Evolutionary conservation across 1,140 invertebrate genomes (phyloP), one percentile per base, ranked within the genome.

Genomic region (Aphelenchoides fujianensis): DNA sequence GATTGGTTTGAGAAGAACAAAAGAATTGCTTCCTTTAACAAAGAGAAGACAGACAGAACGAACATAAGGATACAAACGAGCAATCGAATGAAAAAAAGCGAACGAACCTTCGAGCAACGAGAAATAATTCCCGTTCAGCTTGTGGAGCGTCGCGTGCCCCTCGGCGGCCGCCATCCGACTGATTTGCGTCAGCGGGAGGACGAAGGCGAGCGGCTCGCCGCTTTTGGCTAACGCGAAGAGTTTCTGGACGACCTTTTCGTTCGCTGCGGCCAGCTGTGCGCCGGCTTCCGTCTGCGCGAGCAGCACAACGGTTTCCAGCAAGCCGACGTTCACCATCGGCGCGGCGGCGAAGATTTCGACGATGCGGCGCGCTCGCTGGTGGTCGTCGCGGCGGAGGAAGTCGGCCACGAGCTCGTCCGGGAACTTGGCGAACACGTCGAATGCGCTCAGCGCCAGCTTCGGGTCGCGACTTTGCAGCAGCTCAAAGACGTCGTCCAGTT

Each of bases 401-500:
- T 1, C 1, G 16, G n/a, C 36, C 16, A 61, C 2, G n/a, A 19
- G 27, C 19, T 61, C 57, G n/a, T 61, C 16, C 28, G n/a, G n/a
- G n/a, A 61, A 19, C 16, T 61, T 16, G 2, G 16, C 19, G n/a
- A 61, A 19, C n/a, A 61, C 36, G 2, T 2, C 57, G 37, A 61
- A 61, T 16, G 57, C 57, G 28, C 36, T 16, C n/a, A 61, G 57
- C 2, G 57, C 27, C 16, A 61, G n/a, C 27, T 16, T n/a, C 3
- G 28, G n/a, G n/a, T n/a, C 28, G 2, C 16, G 16, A n/a, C 28
- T 27, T n/a, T 61, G 16, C 19, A 61, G 28, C 57, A 61, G n/a
- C 2, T 61, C 57, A 30, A 61, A 61, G 2, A 61, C n/a, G 37
- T 61, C 57, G 57, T 61, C 57, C n/a, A 61, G 27, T 27, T 61